Conservation (phyloP, 2,113 vertebrate species). For the Okapia johnstoni region DNA sequence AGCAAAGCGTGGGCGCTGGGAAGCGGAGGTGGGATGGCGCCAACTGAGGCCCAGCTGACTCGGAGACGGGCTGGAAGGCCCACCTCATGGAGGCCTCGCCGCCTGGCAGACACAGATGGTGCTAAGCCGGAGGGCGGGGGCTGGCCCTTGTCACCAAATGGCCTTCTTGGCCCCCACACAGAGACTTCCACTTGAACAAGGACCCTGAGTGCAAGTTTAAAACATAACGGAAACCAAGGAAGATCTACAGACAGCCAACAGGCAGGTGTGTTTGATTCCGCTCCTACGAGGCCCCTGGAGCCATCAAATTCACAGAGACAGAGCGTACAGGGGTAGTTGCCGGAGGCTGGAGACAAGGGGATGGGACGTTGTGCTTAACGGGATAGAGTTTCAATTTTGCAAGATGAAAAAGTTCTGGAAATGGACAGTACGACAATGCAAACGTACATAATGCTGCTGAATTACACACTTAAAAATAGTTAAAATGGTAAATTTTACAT, state of each 20-base stretch:
- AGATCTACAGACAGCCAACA: accelerated
- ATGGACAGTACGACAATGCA: accelerated
- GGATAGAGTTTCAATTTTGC: not conserved
- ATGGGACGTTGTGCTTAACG: not conserved
- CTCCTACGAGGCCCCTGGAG: not conserved
- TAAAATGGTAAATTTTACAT: not conserved
- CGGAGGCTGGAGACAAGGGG: not conserved
- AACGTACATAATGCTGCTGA: not conserved
- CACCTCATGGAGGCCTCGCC: accelerated
- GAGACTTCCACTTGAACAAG: not conserved
- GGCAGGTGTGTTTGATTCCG: not conserved
- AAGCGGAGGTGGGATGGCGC: accelerated
- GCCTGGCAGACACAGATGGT: accelerated
- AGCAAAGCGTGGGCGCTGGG: not conserved
- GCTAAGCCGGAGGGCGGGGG: not conserved
- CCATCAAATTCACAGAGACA: not conserved
- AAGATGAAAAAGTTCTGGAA: not conserved
- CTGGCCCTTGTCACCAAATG: accelerated
- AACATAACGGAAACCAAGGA: not conserved
- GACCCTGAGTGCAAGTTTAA: not conserved
- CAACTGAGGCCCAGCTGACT: accelerated
- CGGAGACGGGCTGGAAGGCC: not conserved
- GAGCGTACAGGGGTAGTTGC: not conserved
- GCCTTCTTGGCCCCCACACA: not conserved
- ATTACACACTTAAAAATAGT: not conserved